A percentile compares a stretch with the other conserved stretches of the same genome.
These are phyloP conservation scores for Macquaria ambigua DNA, from an alignment of 2,113 vertebrate genomes.

Conservation along the genomic window DNA sequence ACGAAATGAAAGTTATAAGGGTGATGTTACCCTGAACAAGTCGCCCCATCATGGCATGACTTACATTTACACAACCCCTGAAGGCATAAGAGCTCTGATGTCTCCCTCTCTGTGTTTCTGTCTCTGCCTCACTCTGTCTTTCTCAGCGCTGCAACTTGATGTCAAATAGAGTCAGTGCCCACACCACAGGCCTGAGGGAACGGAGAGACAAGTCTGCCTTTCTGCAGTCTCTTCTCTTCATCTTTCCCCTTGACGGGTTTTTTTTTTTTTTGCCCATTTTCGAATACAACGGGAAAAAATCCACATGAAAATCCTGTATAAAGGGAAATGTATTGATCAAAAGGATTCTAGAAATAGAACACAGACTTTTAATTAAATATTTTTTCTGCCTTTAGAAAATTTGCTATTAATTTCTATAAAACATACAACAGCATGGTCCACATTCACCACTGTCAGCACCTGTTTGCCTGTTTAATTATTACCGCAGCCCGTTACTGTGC, in stretches of 20 bases:
- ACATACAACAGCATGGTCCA: not conserved
- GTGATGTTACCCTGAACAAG: conserved; percentile 73
- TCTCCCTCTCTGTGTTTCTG: conserved; percentile 73
- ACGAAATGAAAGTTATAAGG: conserved; percentile 77
- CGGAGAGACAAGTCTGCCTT: conserved; percentile 74
- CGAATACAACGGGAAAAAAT: conserved; percentile 20
- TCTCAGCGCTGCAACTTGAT: conserved; percentile 71
- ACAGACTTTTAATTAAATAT: not conserved
- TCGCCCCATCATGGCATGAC: conserved; percentile 76
- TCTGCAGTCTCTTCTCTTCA: conserved; percentile 69
- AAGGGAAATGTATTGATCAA: conserved; percentile 19
- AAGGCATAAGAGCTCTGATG: conserved; percentile 76
- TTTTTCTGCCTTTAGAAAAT: not conserved
- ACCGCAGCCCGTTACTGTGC: conserved; percentile 3
- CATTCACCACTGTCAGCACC: conserved; percentile 8
- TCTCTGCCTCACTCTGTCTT: conserved; percentile 75
- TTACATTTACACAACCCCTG: conserved; percentile 78
- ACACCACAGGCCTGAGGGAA: conserved; percentile 79
- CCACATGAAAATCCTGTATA: conserved; percentile 23
- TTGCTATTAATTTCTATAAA: conserved; percentile 10
- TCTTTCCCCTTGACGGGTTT: conserved; percentile 52
- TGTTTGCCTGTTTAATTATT: conserved; percentile 42
- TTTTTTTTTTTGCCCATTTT: not conserved
- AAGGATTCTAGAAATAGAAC: conserved; percentile 15
- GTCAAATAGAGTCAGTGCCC: conserved; percentile 83